phyloP scores from a whole-genome alignment of 2,113 vertebrate species.

The Gulo gulo region DNA sequence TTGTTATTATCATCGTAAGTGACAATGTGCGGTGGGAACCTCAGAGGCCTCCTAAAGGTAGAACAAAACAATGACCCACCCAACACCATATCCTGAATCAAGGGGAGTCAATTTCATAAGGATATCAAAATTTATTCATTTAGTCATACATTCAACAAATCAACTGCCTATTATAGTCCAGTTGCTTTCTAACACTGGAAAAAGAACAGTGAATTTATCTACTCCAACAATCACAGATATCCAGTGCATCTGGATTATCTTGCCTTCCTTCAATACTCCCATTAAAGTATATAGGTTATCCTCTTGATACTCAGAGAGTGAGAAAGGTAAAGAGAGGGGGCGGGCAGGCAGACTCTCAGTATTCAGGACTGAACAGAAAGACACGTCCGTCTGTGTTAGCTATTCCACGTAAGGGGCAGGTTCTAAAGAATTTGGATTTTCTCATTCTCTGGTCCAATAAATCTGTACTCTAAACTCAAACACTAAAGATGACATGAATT shows the following conservation, averaged over 20 bases:
- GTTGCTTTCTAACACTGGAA: neutral
- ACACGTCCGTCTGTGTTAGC: neutral
- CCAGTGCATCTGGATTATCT: neutral
- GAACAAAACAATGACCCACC: neutral
- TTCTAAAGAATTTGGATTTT: neutral
- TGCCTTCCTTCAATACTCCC: neutral
- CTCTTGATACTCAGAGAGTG: neutral
- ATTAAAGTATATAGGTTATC: neutral
- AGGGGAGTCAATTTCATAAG: neutral
- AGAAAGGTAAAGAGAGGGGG: neutral
- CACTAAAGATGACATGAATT: constrained; percentile 36
- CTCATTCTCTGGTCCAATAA: neutral
- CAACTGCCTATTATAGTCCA: neutral
- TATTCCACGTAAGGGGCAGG: neutral
- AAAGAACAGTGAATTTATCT: neutral
- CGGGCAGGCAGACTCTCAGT: neutral
- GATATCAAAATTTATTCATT: neutral
- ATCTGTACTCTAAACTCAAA: constrained; percentile 56
- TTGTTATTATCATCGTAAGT: neutral
- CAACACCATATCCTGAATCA: neutral
- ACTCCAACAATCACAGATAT: neutral
- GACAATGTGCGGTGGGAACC: neutral
- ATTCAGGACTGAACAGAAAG: neutral
- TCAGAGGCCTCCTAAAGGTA: neutral
- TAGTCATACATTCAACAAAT: neutral